These are phyloP conservation scores for Arothron firmamentum DNA, from an alignment of 2,113 vertebrate species.

Conservation along the genomic window DNA sequence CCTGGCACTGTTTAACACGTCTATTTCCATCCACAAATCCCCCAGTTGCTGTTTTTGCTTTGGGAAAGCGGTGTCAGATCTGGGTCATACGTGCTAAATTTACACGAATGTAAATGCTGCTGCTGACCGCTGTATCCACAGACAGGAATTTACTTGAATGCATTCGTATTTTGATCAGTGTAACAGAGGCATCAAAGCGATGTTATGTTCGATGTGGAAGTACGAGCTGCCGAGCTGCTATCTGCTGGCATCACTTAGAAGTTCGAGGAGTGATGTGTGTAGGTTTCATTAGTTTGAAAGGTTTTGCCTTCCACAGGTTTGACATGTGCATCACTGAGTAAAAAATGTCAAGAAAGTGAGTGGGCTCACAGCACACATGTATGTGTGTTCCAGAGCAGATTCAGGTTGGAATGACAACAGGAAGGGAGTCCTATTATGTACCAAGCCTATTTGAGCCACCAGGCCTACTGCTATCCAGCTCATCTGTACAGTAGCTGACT, in stretches of 20 bases:
- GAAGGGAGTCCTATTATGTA: background rate
- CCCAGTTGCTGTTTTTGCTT: constrained; percentile 5
- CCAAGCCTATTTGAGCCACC: no score
- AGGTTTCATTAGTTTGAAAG: constrained; percentile 24
- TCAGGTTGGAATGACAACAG: constrained; percentile 25
- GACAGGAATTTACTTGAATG: constrained; percentile 15
- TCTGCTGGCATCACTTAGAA: constrained; percentile 28
- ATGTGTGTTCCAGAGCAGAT: constrained; percentile 39
- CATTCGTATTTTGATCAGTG: constrained; percentile 14
- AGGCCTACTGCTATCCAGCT: no score
- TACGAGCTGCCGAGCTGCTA: constrained; percentile 12
- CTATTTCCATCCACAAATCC: background rate
- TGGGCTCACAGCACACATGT: background rate
- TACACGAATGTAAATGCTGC: constrained; percentile 19
- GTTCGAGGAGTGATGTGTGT: constrained; percentile 21
- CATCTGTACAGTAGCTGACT: no score
- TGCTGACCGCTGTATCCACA: constrained; percentile 9
- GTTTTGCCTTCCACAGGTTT: constrained; percentile 10
- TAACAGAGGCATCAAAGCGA: constrained; percentile 45
- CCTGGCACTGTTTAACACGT: background rate
- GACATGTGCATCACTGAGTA: constrained; percentile 3
- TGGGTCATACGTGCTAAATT: constrained; percentile 34
- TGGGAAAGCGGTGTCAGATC: background rate
- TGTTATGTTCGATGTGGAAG: constrained; percentile 36
- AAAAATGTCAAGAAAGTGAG: background rate